These are phyloP conservation scores for Eidolon helvum DNA, from an alignment of 2,113 vertebrate genomes.

Conservation along the genomic window DNA sequence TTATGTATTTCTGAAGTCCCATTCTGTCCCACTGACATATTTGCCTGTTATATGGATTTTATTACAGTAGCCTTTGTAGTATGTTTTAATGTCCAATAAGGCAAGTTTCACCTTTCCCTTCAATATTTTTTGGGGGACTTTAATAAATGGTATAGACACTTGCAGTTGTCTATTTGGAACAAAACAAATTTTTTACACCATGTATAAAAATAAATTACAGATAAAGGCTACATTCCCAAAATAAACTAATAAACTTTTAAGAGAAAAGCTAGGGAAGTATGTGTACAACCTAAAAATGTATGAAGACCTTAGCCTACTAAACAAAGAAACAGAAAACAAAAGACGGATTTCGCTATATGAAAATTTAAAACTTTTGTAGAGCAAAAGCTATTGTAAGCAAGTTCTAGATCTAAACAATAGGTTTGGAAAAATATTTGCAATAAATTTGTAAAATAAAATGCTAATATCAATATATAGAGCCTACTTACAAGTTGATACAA, in stretches of 20 bases:
- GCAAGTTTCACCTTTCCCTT: neutral
- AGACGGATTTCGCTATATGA: neutral
- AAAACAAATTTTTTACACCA: neutral
- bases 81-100: neutral
- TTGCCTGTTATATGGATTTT: neutral
- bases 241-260: slow-evolving; percentile 4
- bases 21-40: neutral
- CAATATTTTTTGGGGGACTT: neutral
- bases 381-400: neutral
- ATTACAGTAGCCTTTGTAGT: neutral
- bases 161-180: neutral
- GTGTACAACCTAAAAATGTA: neutral
- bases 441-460: neutral
- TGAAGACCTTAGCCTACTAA: neutral
- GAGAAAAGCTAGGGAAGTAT: neutral
- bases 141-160: neutral
- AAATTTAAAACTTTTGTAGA: neutral
- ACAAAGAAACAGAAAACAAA: neutral
- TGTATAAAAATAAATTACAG: slow-evolving; percentile 18
- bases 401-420: neutral
- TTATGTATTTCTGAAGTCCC: neutral
- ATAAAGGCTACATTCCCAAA: slow-evolving; percentile 6
- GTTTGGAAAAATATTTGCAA: neutral
- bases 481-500: neutral
- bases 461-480: neutral